A percentile compares a stretch with the other conserved stretches of the same genome.
Evolutionary conservation across 1,140 invertebrate genomes (phyloP).

Genomic region (Drosophila sp.): DNA sequence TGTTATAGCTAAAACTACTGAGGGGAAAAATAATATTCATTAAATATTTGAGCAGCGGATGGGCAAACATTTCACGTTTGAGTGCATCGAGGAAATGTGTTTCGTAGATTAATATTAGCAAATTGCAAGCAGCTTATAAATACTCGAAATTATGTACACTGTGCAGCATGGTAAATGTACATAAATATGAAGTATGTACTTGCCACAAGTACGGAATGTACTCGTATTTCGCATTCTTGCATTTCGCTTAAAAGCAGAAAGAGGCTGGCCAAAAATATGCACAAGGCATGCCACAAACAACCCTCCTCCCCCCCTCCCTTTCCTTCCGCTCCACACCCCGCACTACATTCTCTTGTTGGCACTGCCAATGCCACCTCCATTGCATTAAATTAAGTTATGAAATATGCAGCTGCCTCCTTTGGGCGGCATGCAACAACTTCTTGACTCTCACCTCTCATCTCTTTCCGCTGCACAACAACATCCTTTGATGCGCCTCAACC

Average conservation of each 20-base stretch:
- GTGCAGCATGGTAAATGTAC: conserved; percentile 5
- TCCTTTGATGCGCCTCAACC: not conserved
- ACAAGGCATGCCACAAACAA: conserved; percentile 27
- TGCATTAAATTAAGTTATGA: conserved; percentile 78
- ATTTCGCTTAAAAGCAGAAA: conserved; percentile 16
- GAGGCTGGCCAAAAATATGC: conserved; percentile 36
- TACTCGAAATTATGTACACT: not conserved
- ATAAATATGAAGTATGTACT: not conserved
- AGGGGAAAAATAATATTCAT: conserved; percentile 73
- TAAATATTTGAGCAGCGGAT: conserved; percentile 69
- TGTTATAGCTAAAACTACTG: not conserved
- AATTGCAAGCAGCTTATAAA: conserved; percentile 65
- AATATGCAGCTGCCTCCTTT: conserved; percentile 53
- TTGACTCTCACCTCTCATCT: not conserved
- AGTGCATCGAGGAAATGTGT: conserved; percentile 72
- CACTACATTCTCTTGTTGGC: too few species aligned
- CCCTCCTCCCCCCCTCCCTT: too few species aligned
- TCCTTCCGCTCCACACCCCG: conserved; percentile 2
- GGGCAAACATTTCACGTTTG: conserved; percentile 67
- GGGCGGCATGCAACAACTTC: conserved; percentile 24
- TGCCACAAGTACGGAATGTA: not conserved
- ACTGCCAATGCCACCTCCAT: conserved; percentile 2
- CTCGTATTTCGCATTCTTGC: conserved; percentile 21
- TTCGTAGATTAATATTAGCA: conserved; percentile 68
- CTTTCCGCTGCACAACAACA: not conserved